phyloP scores from a whole-genome alignment of 1,140 invertebrate species.

The Sweltsa coloradensis region DNA sequence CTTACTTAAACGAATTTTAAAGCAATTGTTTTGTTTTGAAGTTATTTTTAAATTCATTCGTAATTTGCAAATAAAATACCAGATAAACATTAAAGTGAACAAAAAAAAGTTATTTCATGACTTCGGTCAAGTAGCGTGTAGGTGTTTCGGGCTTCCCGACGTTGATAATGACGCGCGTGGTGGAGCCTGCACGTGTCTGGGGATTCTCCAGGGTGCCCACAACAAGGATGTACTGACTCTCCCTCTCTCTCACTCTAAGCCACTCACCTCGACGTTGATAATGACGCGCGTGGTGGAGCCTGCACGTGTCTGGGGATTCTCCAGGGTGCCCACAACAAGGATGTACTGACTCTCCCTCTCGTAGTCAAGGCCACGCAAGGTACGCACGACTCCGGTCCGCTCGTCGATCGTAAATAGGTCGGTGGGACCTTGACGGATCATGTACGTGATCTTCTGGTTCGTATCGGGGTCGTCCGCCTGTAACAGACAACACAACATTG shows the following conservation, averaged over 20 bases:
- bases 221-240: slow-evolving; percentile 56
- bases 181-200: slow-evolving; percentile 51
- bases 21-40: too few species aligned
- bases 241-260: slow-evolving; percentile 41
- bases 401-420: slow-evolving; percentile 73
- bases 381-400: slow-evolving; percentile 62
- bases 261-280: slow-evolving; percentile 58
- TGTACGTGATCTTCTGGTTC: slow-evolving; percentile 63
- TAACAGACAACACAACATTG: too few species aligned
- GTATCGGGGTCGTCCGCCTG: slow-evolving; percentile 69
- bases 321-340: slow-evolving; percentile 64
- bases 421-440: slow-evolving; percentile 63
- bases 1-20: too few species aligned
- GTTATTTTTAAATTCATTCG: too few species aligned
- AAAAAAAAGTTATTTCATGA: too few species aligned
- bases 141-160: too few species aligned
- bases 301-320: slow-evolving; percentile 54
- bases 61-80: too few species aligned
- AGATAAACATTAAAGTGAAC: slow-evolving; percentile 9
- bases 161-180: slow-evolving; percentile 58
- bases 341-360: slow-evolving; percentile 61
- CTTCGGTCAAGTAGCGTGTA: too few species aligned
- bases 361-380: slow-evolving; percentile 61
- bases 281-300: slow-evolving; percentile 64
- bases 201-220: slow-evolving; percentile 73